Conservation (phyloP, 2,113 vertebrate genomes). For the Chaetorhynchus papuensis region DNA sequence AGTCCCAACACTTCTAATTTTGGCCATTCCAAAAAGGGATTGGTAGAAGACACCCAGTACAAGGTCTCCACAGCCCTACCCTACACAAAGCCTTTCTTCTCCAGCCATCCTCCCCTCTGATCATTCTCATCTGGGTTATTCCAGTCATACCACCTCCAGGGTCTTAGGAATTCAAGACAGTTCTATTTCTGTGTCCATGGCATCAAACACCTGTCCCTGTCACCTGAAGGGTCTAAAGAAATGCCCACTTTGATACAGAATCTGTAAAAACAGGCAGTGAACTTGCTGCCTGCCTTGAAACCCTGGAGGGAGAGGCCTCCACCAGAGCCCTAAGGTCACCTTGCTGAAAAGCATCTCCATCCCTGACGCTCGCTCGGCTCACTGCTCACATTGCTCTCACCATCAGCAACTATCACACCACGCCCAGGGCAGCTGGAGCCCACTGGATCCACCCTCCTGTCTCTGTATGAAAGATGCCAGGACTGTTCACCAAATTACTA, state of each 20-base stretch:
- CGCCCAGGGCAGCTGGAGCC: neutral
- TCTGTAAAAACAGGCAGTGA: neutral
- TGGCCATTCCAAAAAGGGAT: neutral
- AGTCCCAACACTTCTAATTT: neutral
- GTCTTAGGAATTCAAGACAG: neutral
- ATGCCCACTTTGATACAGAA: neutral
- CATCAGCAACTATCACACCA: neutral
- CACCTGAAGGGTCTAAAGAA: neutral
- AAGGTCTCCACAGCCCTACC: neutral
- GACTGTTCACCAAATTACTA: neutral
- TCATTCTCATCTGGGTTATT: neutral
- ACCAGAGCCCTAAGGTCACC: neutral
- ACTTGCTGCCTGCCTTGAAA: neutral
- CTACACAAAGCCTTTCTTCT: neutral
- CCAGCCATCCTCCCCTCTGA: neutral
- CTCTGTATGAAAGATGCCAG: neutral
- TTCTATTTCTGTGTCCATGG: neutral
- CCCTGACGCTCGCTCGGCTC: rapidly evolving
- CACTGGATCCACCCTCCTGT: neutral
- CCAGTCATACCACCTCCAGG: neutral
- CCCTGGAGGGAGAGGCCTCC: neutral
- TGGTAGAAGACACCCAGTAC: neutral
- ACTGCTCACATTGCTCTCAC: neutral
- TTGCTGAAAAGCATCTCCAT: neutral
- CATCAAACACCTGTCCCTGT: neutral